Evolutionary conservation across 2,797 vertebrate genomes (phyloP).

Genomic region (Vultur gryphus): DNA sequence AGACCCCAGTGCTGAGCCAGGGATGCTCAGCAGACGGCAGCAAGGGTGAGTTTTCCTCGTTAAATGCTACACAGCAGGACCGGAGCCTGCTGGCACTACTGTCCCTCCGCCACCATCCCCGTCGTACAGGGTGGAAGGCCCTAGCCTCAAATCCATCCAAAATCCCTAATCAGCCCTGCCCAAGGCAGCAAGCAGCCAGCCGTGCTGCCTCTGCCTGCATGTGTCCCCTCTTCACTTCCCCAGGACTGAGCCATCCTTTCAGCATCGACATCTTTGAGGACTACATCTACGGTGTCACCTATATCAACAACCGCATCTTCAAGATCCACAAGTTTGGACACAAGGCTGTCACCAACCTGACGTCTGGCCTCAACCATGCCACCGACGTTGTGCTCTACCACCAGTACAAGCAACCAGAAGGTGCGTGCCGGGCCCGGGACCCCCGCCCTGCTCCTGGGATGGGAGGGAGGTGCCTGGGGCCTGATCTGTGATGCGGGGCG

Average conservation of each 20-base stretch:
- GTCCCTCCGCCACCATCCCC: not conserved
- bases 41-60: fast-evolving
- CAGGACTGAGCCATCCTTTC: slow-evolving; percentile 91
- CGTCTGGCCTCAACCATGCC: slow-evolving; percentile 90
- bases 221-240: not conserved
- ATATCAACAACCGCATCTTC: slow-evolving; percentile 93
- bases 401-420: slow-evolving; percentile 92
- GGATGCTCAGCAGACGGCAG: not conserved
- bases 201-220: not conserved
- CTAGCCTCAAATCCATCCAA: not conserved
- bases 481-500: not conserved
- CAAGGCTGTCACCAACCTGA: slow-evolving; percentile 85
- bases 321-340: slow-evolving; percentile 94
- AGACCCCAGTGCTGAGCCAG: no score
- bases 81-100: not conserved
- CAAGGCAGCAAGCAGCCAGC: not conserved
- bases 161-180: not conserved
- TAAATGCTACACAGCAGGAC: not conserved
- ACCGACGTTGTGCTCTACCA: slow-evolving; percentile 91
- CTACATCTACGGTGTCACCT: slow-evolving; percentile 94
- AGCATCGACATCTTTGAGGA: slow-evolving; percentile 97
- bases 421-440: slow-evolving; percentile 47
- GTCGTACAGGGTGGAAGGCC: not conserved
- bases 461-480: not conserved
- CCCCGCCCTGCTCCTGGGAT: not conserved